Evolutionary conservation across 2,113 vertebrate genomes (phyloP).

Genomic region (Oryzias woworae): DNA sequence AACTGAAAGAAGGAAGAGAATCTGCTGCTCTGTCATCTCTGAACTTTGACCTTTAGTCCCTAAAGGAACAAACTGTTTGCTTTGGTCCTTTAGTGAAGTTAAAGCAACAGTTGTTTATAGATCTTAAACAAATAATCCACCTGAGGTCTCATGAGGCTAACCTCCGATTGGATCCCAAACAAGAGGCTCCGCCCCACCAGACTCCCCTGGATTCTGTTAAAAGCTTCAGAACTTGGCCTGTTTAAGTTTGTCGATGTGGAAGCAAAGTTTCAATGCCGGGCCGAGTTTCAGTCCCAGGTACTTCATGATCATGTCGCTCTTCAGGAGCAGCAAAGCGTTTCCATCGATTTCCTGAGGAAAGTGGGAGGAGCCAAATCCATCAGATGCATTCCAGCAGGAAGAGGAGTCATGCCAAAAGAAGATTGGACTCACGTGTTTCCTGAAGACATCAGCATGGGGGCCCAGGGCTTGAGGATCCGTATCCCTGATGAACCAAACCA

Average conservation of each 20-base stretch:
- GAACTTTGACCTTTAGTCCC: neutral
- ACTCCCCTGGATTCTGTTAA: slow-evolving; percentile 5
- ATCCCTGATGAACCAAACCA: slow-evolving; percentile 90
- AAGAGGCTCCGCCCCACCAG: slow-evolving; percentile 6
- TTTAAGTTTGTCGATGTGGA: slow-evolving; percentile 96
- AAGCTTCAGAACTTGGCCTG: slow-evolving; percentile 86
- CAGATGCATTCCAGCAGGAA: neutral
- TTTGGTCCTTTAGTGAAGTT: neutral
- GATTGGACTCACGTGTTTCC: slow-evolving; percentile 84
- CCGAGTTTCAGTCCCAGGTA: slow-evolving; percentile 95
- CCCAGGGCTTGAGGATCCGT: slow-evolving; percentile 91
- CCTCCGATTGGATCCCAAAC: slow-evolving; percentile 16
- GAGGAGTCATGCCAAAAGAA: neutral
- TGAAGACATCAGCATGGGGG: slow-evolving; percentile 91
- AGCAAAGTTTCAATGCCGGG: slow-evolving; percentile 92
- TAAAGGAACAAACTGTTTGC: neutral
- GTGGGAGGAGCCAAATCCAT: neutral
- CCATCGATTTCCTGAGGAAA: slow-evolving; percentile 91
- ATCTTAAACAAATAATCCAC: neutral
- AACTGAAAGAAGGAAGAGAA: too few species aligned
- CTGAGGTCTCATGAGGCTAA: neutral
- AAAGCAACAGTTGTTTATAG: neutral
- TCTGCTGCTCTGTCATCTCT: too few species aligned
- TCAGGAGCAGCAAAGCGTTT: slow-evolving; percentile 90
- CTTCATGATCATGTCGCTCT: slow-evolving; percentile 97